A percentile compares a stretch with the other conserved stretches of the same genome.
phyloP scores from a whole-genome alignment of 2,113 vertebrate genomes.

The Myodes glareolus region DNA sequence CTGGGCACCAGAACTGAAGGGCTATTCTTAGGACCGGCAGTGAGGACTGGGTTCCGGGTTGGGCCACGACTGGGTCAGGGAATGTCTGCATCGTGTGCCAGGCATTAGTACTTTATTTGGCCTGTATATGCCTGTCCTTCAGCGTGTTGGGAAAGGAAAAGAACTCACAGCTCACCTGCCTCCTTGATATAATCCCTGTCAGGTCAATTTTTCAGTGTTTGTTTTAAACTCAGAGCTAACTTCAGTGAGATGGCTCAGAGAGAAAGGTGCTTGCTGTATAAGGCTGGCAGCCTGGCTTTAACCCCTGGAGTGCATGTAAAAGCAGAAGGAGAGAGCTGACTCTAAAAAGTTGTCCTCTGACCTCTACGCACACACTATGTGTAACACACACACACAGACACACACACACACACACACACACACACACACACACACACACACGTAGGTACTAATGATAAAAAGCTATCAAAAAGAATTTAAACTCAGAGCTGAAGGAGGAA shows the following conservation, averaged over 20 bases:
- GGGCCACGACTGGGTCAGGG: background rate
- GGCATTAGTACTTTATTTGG: background rate
- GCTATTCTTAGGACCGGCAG: background rate
- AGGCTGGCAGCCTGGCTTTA: background rate
- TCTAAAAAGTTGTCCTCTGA: background rate
- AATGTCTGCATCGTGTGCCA: background rate
- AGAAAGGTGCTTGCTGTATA: background rate
- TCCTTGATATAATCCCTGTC: background rate
- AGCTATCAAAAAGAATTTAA: background rate
- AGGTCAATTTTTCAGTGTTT: background rate
- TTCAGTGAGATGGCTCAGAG: background rate
- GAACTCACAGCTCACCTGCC: too few relatives aligned
- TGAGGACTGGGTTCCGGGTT: background rate
- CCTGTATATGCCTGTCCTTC: background rate
- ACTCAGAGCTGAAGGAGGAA: background rate
- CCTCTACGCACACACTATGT: background rate
- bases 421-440: background rate
- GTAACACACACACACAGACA: background rate
- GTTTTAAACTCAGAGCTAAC: background rate
- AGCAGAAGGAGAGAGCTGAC: background rate
- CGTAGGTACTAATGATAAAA: background rate
- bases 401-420: background rate
- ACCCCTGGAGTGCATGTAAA: background rate
- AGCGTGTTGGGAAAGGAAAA: background rate
- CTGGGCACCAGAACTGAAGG: background rate